Conservation (phyloP, 2,797 vertebrate species). For the Prunella strophiata region DNA sequence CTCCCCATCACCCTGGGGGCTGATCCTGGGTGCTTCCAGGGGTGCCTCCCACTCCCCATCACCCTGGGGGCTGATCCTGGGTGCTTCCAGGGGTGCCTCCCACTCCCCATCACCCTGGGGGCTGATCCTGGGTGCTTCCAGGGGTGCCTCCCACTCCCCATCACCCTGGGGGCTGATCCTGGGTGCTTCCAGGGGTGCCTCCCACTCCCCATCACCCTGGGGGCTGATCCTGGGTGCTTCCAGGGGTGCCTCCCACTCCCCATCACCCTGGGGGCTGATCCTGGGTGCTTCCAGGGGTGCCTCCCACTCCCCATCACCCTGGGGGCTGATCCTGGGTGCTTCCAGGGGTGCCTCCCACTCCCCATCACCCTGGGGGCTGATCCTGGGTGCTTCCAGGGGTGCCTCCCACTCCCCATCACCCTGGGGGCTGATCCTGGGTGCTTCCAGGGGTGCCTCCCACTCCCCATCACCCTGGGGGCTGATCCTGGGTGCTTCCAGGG, state of each 20-base stretch:
- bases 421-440: neutral
- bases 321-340: neutral
- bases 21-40: neutral
- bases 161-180: neutral
- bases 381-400: neutral
- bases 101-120: neutral
- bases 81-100: neutral
- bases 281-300: neutral
- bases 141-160: neutral
- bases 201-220: neutral
- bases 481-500: neutral
- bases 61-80: neutral
- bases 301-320: neutral
- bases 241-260: neutral
- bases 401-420: neutral
- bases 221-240: neutral
- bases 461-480: neutral
- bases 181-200: neutral
- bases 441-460: neutral
- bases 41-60: neutral
- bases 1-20: neutral
- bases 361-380: neutral
- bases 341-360: neutral
- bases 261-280: neutral
- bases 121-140: neutral